A percentile compares a stretch with the other conserved stretches of the same genome.
Evolutionary conservation across 1,140 invertebrate genomes (phyloP).

Genomic region (Oedothorax gibbosus): DNA sequence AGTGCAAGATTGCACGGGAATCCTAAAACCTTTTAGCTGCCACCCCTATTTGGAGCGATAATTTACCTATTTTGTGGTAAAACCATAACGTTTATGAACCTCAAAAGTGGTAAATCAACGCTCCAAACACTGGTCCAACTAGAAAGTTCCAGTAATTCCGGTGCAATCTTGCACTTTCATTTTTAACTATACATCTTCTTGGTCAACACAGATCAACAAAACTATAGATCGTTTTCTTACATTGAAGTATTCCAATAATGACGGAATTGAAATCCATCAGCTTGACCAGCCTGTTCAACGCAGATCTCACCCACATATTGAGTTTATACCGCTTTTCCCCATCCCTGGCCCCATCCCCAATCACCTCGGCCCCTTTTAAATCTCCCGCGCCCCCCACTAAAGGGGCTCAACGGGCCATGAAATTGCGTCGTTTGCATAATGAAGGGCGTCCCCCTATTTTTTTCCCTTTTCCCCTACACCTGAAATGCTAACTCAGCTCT

Average conservation of each 20-base stretch:
- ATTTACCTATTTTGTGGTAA: too few species aligned
- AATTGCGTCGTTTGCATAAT: constrained; percentile 61
- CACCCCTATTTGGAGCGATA: too few species aligned
- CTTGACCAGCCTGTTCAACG: constrained; percentile 12
- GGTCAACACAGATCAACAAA: background rate
- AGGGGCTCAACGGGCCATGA: constrained; percentile 58
- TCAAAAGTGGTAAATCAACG: too few species aligned
- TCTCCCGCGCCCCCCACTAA: constrained; percentile 43
- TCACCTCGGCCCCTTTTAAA: constrained; percentile 47
- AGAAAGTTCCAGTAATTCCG: too few species aligned
- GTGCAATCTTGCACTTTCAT: too few species aligned
- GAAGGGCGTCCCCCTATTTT: constrained; percentile 57
- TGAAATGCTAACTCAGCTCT: constrained; percentile 53
- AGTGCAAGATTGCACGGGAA: too few species aligned
- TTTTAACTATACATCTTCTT: background rate
- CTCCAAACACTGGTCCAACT: too few species aligned
- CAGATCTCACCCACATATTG: background rate
- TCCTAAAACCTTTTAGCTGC: too few species aligned
- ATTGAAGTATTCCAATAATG: too few species aligned
- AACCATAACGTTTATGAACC: too few species aligned
- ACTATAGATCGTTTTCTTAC: too few species aligned
- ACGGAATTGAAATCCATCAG: too few species aligned
- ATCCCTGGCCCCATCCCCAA: constrained; percentile 1
- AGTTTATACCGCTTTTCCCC: constrained; percentile 9
- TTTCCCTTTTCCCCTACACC: background rate